A percentile compares a stretch with the other conserved stretches of the same genome.
phyloP scores from a whole-genome alignment of 2,888 invertebrate genomes.

The Cantharis flavilabris region DNA sequence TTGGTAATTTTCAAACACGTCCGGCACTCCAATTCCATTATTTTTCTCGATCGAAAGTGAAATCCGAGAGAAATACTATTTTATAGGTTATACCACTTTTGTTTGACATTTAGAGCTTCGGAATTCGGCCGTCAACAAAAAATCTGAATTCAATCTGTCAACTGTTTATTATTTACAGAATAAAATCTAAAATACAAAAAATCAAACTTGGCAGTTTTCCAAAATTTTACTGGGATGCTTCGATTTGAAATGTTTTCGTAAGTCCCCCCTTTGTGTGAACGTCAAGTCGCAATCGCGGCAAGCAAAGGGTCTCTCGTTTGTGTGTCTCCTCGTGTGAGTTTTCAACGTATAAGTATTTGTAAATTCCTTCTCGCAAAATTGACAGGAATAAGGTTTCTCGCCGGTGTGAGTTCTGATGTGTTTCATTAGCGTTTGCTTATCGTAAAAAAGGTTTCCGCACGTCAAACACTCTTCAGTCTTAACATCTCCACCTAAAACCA shows the following conservation, averaged over 20 bases:
- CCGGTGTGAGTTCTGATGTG: conserved; percentile 25
- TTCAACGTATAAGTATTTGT: conserved; percentile 21
- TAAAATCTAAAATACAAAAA: background rate
- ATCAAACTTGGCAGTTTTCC: background rate
- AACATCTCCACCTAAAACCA: background rate
- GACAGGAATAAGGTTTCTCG: conserved; percentile 20
- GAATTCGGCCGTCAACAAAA: background rate
- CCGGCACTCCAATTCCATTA: background rate
- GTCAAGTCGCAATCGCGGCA: conserved; percentile 17
- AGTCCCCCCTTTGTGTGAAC: conserved; percentile 22
- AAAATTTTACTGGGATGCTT: conserved; percentile 10
- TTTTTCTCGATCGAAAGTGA: background rate
- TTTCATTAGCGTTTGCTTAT: conserved; percentile 8
- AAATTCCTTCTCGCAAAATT: conserved; percentile 23
- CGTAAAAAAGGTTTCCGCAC: background rate
- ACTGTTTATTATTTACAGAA: background rate
- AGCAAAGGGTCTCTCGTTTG: conserved; percentile 24
- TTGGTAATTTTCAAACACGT: background rate
- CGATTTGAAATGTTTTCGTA: conserved; percentile 20
- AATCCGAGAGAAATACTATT: background rate
- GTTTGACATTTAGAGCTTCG: background rate
- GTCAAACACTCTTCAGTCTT: background rate
- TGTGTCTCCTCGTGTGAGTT: conserved; percentile 22
- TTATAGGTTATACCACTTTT: background rate
- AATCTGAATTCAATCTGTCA: background rate